phyloP scores from a whole-genome alignment of 2,888 invertebrate genomes.

The Oligia fasciuncula region DNA sequence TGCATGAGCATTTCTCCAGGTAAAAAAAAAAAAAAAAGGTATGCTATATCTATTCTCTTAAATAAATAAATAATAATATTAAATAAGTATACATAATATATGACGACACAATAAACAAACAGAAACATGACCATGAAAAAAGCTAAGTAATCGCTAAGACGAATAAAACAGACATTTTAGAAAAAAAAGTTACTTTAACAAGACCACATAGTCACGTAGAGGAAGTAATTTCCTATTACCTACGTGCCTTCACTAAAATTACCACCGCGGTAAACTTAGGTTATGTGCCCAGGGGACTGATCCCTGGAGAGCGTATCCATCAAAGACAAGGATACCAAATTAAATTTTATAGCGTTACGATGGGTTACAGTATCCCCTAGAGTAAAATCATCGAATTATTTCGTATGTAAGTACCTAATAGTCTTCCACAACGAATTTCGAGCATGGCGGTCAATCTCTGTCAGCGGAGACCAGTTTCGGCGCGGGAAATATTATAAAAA shows the following conservation, averaged over 20 bases:
- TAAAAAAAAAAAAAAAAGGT: too few relatives aligned
- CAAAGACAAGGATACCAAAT: conserved; percentile 38
- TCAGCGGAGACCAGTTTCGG: too few relatives aligned
- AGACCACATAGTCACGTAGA: conserved; percentile 33
- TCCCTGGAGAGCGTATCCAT: conserved; percentile 46
- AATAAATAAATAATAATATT: not conserved
- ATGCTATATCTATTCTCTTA: not conserved
- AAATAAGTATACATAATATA: not conserved
- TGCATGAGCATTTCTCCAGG: too few relatives aligned
- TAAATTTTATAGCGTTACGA: conserved; percentile 24
- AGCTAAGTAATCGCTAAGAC: not conserved
- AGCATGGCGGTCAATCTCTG: not conserved
- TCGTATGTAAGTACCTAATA: not conserved
- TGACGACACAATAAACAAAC: not conserved
- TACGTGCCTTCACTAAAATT: conserved; percentile 31
- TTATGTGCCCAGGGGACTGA: conserved; percentile 16
- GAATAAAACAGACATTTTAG: conserved; percentile 14
- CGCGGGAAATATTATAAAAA: too few relatives aligned
- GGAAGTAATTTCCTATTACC: conserved; percentile 39
- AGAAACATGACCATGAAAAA: not conserved
- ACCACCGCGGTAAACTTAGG: conserved; percentile 32
- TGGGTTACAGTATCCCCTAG: not conserved
- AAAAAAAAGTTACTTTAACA: conserved; percentile 25
- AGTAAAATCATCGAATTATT: conserved; percentile 5
- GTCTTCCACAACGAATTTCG: not conserved